phyloP scores from a whole-genome alignment of 2,888 invertebrate genomes.

The Brachyopa scutellaris region DNA sequence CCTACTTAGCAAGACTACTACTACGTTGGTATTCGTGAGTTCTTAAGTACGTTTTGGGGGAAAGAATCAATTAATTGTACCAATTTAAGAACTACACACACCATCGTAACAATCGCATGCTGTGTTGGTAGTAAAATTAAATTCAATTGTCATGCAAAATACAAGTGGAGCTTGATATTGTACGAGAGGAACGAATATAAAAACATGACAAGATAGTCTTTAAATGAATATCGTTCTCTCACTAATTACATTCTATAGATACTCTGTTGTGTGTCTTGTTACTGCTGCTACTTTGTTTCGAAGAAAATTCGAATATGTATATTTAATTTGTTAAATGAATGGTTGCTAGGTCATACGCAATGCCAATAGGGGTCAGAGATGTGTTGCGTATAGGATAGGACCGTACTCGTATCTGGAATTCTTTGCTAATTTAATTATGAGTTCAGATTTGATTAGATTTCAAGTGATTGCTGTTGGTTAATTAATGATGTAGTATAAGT shows the following conservation, averaged over 20 bases:
- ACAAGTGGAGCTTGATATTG: not conserved
- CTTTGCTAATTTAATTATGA: slow-evolving; percentile 33
- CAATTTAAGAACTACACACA: slow-evolving; percentile 36
- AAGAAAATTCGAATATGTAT: slow-evolving; percentile 23
- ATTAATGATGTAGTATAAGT: no score
- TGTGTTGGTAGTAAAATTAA: slow-evolving; percentile 55
- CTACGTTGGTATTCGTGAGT: not conserved
- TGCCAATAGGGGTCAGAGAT: slow-evolving; percentile 19
- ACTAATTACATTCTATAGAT: slow-evolving; percentile 38
- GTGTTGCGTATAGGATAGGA: no score
- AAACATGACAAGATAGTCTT: slow-evolving; percentile 21
- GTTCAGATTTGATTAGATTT: slow-evolving; percentile 19
- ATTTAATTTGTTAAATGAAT: slow-evolving; percentile 52
- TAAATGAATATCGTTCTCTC: slow-evolving; percentile 29
- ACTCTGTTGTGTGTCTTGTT: no score
- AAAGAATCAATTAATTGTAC: slow-evolving; percentile 48
- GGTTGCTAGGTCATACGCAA: slow-evolving; percentile 18
- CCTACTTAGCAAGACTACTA: no score
- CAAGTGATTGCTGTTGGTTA: no score
- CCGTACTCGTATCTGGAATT: slow-evolving; percentile 1
- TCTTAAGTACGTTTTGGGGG: slow-evolving; percentile 18
- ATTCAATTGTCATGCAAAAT: slow-evolving; percentile 44
- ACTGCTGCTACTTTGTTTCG: not conserved
- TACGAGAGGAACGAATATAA: not conserved
- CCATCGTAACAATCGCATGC: not conserved